A percentile compares a stretch with the other conserved stretches of the same genome.
phyloP scores from a whole-genome alignment of 2,113 vertebrate genomes.

The Prolemur simus region DNA sequence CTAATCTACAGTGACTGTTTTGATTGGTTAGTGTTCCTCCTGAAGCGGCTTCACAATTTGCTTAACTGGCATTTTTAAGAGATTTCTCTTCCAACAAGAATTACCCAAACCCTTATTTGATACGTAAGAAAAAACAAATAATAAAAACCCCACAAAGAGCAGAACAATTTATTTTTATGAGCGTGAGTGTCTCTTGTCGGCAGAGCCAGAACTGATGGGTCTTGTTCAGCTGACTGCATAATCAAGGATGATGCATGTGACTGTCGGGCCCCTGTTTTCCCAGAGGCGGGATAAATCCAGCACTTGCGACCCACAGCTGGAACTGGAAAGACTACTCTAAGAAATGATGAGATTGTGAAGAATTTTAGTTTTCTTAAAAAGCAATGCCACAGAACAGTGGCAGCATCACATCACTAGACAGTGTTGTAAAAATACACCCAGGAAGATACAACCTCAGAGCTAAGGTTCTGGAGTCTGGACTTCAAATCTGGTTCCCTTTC shows the following conservation, averaged over 20 bases:
- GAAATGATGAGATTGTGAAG: neutral
- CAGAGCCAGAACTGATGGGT: neutral
- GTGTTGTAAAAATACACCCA: neutral
- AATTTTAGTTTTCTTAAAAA: constrained; percentile 18
- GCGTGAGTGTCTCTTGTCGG: neutral
- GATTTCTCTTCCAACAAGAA: neutral
- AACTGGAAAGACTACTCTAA: neutral
- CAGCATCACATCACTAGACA: neutral
- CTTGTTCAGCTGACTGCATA: neutral
- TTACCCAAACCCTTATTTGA: neutral
- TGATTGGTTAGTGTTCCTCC: neutral
- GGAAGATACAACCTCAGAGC: neutral
- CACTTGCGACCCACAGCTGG: neutral
- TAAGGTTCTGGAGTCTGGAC: neutral
- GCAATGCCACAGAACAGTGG: neutral
- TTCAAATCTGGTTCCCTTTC: neutral
- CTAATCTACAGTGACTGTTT: neutral
- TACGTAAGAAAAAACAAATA: constrained; percentile 17
- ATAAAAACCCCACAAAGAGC: neutral
- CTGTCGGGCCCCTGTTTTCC: neutral
- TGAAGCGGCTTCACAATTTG: neutral
- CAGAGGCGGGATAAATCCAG: neutral
- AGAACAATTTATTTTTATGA: neutral
- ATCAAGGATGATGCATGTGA: neutral
- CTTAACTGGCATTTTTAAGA: neutral